Percentiles rank a stretch among this genome's conserved stretches.
These are phyloP conservation scores for Tetraodon nigroviridis DNA, from an alignment of 2,113 vertebrate species.

Conservation along the genomic window DNA sequence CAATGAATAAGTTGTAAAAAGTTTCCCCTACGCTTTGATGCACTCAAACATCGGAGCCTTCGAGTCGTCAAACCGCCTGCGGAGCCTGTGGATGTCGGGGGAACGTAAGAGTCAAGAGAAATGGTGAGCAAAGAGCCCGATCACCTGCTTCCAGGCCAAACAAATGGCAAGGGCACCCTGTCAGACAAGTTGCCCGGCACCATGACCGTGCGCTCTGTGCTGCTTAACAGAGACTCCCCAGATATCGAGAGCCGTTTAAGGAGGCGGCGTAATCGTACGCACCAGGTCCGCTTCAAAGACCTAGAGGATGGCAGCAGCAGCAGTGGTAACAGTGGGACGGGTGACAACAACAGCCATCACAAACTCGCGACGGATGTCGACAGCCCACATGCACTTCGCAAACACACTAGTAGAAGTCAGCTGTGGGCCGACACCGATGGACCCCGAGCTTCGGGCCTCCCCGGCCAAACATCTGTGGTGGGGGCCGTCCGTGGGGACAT, in stretches of 20 bases:
- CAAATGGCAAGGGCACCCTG: constrained; percentile 69
- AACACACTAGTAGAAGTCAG: constrained; percentile 50
- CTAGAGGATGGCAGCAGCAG: constrained; percentile 73
- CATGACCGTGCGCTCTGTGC: constrained; percentile 80
- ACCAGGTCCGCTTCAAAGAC: constrained; percentile 85
- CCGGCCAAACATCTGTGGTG: constrained; percentile 67
- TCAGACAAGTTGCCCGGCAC: constrained; percentile 74
- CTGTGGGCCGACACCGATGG: constrained; percentile 55
- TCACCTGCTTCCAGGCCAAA: constrained; percentile 67
- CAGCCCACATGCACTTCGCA: constrained; percentile 67
- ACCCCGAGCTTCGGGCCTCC: constrained; percentile 37
- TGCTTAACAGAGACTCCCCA: constrained; percentile 80
- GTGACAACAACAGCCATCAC: constrained; percentile 59
- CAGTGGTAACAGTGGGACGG: constrained; percentile 61
- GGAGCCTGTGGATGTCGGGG: constrained; percentile 65
- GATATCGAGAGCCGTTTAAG: constrained; percentile 78
- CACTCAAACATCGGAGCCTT: constrained; percentile 44
- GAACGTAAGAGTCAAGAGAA: constrained; percentile 40
- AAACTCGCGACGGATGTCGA: constrained; percentile 47
- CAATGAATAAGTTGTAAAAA: constrained; percentile 22
- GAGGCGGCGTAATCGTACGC: constrained; percentile 77
- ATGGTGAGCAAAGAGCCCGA: constrained; percentile 81
- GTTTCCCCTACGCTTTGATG: constrained; percentile 31
- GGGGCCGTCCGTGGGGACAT: constrained; percentile 74
- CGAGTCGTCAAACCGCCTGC: constrained; percentile 44